These are phyloP conservation scores for Aeoliscus strigatus DNA, from an alignment of 2,797 vertebrate genomes.

Conservation along the genomic window DNA sequence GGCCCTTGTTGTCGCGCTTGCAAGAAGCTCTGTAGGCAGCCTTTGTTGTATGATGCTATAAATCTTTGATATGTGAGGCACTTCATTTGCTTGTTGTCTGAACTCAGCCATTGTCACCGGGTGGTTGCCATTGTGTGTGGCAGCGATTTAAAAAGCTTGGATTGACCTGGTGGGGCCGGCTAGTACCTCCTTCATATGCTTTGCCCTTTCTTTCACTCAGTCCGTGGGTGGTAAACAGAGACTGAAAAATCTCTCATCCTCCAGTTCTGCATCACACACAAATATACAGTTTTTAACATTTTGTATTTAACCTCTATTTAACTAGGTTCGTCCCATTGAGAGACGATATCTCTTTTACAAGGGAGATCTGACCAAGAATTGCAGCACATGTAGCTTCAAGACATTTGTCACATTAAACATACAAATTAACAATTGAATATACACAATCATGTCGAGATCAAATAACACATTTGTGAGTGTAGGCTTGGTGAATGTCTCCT, in stretches of 20 bases:
- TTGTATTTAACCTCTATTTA: no score
- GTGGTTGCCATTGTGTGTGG: constrained; percentile 61
- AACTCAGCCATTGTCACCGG: constrained; percentile 61
- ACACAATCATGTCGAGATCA: no score
- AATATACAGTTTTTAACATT: no score
- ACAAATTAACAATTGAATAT: no score
- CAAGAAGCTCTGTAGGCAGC: constrained; percentile 59
- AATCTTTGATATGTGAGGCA: constrained; percentile 68
- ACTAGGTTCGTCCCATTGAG: no score
- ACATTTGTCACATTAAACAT: no score
- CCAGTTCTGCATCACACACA: constrained; percentile 39
- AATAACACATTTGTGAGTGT: no score
- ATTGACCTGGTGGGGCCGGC: constrained; percentile 60
- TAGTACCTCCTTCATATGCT: constrained; percentile 64
- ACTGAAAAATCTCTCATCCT: constrained; percentile 38
- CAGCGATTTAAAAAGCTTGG: constrained; percentile 56
- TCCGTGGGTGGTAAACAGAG: constrained; percentile 67
- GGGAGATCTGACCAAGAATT: no score
- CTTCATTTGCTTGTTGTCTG: constrained; percentile 74
- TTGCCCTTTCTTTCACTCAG: constrained; percentile 45
- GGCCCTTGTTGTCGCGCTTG: constrained; percentile 44
- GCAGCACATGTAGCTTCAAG: no score
- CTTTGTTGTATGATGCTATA: constrained; percentile 66
- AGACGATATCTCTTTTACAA: no score
- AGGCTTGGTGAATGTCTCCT: constrained; percentile 30